Conservation (phyloP, 2,113 vertebrate species). For the Platysteira castanea region DNA sequence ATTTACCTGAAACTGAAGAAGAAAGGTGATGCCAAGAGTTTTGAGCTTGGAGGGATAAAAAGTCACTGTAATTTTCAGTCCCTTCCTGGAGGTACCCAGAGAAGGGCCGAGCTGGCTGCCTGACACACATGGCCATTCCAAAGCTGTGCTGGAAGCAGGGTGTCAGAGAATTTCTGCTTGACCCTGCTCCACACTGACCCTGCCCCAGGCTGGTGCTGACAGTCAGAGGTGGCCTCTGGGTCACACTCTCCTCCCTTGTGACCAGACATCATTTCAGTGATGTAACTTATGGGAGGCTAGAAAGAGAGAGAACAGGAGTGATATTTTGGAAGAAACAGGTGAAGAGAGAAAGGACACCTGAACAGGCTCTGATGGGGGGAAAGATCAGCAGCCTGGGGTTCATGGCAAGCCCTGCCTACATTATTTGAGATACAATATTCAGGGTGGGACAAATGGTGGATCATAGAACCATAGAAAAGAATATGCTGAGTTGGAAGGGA, state of each 20-base stretch:
- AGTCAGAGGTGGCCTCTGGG: background rate
- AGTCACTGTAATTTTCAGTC: background rate
- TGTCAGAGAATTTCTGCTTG: background rate
- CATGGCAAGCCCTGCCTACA: background rate
- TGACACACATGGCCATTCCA: background rate
- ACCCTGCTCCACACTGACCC: background rate
- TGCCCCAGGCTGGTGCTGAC: background rate
- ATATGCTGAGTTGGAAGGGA: background rate
- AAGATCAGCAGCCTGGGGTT: background rate
- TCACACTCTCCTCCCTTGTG: background rate
- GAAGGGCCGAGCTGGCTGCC: background rate
- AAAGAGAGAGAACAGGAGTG: background rate
- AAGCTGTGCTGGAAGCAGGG: background rate
- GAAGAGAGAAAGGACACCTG: background rate
- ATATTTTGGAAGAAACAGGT: background rate
- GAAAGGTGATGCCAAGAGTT: background rate
- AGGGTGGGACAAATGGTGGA: background rate
- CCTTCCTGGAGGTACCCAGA: background rate
- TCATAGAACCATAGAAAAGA: background rate
- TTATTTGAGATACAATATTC: background rate
- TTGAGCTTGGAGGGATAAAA: background rate
- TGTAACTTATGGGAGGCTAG: background rate
- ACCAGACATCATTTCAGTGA: background rate
- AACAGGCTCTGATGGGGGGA: background rate
- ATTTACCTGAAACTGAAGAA: background rate